phyloP scores from a whole-genome alignment of 2,113 vertebrate genomes.

The Paradoxurus hermaphroditus region DNA sequence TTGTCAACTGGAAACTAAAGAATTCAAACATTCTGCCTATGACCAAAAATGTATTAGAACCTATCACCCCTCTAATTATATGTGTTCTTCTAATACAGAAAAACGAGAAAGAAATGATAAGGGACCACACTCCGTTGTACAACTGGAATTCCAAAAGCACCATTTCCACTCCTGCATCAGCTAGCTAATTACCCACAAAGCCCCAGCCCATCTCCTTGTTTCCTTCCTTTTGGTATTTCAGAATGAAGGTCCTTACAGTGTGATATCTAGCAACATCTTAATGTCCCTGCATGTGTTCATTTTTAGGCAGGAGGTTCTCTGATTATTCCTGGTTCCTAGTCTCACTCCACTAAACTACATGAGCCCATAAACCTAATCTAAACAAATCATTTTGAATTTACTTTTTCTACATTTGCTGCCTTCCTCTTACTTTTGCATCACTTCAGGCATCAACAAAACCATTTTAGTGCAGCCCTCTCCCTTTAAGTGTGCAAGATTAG shows the following conservation, averaged over 20 bases:
- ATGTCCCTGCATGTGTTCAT: neutral
- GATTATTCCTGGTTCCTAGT: constrained; percentile 30
- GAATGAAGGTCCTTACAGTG: constrained; percentile 18
- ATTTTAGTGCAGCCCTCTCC: constrained; percentile 30
- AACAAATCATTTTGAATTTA: constrained; percentile 65
- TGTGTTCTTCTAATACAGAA: neutral
- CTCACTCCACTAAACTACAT: constrained; percentile 30
- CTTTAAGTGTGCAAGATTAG: constrained; percentile 64
- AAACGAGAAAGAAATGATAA: neutral
- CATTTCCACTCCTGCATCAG: neutral
- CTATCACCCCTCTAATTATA: constrained; percentile 14
- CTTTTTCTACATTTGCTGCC: constrained; percentile 57
- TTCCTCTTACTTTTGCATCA: constrained; percentile 52
- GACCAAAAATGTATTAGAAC: neutral
- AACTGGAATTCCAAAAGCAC: neutral
- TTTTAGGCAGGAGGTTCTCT: constrained; percentile 39
- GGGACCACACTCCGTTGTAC: neutral
- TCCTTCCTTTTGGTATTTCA: neutral
- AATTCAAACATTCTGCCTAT: constrained; percentile 32
- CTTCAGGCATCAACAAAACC: constrained; percentile 72
- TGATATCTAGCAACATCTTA: neutral
- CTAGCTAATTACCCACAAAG: neutral
- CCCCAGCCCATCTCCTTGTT: constrained; percentile 3
- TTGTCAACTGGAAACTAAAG: neutral
- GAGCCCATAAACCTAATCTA: constrained; percentile 66